Percentiles rank a stretch among this genome's conserved stretches.
Conservation (phyloP, 2,888 invertebrate genomes). For the Dicyrtoma fusca region DNA sequence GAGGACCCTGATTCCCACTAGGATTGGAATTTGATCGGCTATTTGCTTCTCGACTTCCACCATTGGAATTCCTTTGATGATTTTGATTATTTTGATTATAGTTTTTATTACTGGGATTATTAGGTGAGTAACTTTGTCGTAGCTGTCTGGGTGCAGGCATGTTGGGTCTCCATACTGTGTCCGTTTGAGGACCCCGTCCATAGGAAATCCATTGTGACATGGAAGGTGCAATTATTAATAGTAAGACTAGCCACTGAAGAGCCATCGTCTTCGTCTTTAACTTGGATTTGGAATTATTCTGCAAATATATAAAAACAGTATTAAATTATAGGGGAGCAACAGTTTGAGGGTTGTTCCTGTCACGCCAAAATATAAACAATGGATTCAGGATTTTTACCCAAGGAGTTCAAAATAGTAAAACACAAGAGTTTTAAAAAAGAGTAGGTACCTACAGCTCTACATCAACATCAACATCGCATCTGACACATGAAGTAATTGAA, state of each 20-base stretch:
- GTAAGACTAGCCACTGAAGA: constrained; percentile 27
- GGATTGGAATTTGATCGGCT: background rate
- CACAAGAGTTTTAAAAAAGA: too few relatives aligned
- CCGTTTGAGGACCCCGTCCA: constrained; percentile 26
- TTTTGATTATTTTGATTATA: background rate
- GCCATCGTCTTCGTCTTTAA: constrained; percentile 29
- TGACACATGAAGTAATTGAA: too few relatives aligned
- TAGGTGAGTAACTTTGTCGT: constrained; percentile 10
- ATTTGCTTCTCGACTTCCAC: too few relatives aligned
- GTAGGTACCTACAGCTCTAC: too few relatives aligned
- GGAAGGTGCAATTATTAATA: constrained; percentile 8
- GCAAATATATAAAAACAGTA: too few relatives aligned
- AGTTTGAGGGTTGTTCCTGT: too few relatives aligned
- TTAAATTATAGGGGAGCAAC: too few relatives aligned
- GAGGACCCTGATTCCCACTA: background rate
- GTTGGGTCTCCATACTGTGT: constrained; percentile 42
- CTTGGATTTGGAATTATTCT: too few relatives aligned
- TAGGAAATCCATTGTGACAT: constrained; percentile 27
- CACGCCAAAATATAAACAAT: too few relatives aligned
- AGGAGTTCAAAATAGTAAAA: too few relatives aligned
- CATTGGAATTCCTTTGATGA: background rate
- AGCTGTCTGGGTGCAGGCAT: constrained; percentile 39
- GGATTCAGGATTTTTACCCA: too few relatives aligned
- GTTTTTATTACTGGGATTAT: constrained; percentile 1
- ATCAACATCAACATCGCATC: too few relatives aligned